Conservation (phyloP, 2,888 invertebrate species). For the Sarcophaga rosellei region DNA sequence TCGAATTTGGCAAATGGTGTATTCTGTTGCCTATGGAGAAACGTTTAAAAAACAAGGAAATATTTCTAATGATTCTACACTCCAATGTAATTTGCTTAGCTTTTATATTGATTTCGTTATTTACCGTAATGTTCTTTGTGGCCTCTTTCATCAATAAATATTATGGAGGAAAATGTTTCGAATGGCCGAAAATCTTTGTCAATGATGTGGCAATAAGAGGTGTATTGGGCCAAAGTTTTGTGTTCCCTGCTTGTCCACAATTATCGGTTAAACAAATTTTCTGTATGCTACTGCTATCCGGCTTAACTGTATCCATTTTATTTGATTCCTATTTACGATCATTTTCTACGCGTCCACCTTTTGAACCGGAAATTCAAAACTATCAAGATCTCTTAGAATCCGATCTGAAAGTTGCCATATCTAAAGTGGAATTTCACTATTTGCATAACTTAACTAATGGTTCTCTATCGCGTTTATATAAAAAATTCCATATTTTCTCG, state of each 20-base stretch:
- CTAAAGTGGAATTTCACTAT: neutral
- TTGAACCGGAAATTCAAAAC: conserved; percentile 21
- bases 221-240: conserved; percentile 53
- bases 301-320: conserved; percentile 36
- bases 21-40: conserved; percentile 64
- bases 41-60: conserved; percentile 17
- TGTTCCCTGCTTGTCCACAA: neutral
- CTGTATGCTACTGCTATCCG: conserved; percentile 30
- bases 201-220: conserved; percentile 63
- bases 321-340: conserved; percentile 46
- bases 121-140: conserved; percentile 31
- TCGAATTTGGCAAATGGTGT: conserved; percentile 61
- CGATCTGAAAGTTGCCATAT: conserved; percentile 35
- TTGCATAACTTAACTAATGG: conserved; percentile 20
- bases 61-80: conserved; percentile 40
- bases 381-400: conserved; percentile 49
- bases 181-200: conserved; percentile 41
- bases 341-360: conserved; percentile 39
- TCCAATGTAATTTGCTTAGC: conserved; percentile 27
- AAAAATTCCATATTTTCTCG: conserved; percentile 9
- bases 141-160: neutral
- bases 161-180: neutral
- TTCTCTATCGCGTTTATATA: conserved; percentile 1
- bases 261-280: conserved; percentile 30
- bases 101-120: conserved; percentile 23